Evolutionary conservation across 2,113 vertebrate species (phyloP).

Genomic region (Calonectris borealis): DNA sequence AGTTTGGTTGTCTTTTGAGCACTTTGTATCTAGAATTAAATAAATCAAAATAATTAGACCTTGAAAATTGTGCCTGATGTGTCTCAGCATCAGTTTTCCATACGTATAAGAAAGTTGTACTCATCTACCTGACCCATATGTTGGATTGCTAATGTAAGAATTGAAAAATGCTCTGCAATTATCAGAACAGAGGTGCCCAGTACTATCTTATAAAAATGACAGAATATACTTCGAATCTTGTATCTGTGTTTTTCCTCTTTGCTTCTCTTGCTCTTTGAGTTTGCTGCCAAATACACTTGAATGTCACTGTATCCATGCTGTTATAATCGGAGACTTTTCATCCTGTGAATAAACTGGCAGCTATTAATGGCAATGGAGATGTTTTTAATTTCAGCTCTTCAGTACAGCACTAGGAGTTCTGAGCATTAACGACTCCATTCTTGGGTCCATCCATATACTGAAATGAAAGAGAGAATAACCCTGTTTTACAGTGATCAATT

Average conservation of each 20-base stretch:
- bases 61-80: neutral
- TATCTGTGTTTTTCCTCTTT: neutral
- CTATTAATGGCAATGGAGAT: constrained; percentile 1
- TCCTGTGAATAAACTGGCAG: constrained; percentile 21
- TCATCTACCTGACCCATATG: neutral
- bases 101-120: neutral
- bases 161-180: neutral
- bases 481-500: neutral
- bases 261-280: neutral
- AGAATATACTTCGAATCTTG: neutral
- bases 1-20: neutral
- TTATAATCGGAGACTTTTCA: neutral
- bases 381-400: constrained; percentile 34
- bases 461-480: neutral
- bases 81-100: neutral
- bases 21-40: neutral
- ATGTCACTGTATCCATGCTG: constrained; percentile 38
- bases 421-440: neutral
- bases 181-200: neutral
- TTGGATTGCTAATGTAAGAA: neutral
- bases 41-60: neutral
- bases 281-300: constrained; percentile 44
- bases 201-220: neutral
- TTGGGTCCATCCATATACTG: neutral
- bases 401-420: neutral